A percentile compares a stretch with the other conserved stretches of the same genome.
These are phyloP conservation scores for Myiagra hebetior DNA, from an alignment of 2,113 vertebrate species.

Conservation along the genomic window DNA sequence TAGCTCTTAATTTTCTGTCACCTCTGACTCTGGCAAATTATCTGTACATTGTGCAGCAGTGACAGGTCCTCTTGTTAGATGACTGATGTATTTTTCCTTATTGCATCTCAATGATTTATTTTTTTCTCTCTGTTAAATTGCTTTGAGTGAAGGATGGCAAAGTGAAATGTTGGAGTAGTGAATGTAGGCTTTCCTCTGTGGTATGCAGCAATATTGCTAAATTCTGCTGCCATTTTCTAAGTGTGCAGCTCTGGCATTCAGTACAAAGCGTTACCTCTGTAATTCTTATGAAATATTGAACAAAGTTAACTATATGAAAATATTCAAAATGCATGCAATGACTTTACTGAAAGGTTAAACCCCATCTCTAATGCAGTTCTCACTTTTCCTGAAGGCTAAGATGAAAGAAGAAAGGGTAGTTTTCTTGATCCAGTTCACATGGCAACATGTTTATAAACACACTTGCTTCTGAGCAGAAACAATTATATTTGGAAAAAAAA, in stretches of 20 bases:
- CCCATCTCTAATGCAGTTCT: neutral
- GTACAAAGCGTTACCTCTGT: neutral
- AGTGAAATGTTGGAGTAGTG: neutral
- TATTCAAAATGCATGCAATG: neutral
- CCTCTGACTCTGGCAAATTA: neutral
- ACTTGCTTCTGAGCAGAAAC: neutral
- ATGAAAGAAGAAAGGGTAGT: constrained; percentile 14
- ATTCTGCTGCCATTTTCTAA: neutral
- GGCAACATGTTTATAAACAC: neutral
- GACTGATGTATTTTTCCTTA: neutral
- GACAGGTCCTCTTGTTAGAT: neutral
- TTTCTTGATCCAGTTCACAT: constrained; percentile 7
- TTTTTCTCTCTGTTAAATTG: neutral
- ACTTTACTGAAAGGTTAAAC: neutral
- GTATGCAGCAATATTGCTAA: neutral
- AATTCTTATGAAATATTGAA: neutral
- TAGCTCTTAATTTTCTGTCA: neutral
- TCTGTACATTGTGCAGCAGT: neutral
- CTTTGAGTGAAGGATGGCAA: neutral
- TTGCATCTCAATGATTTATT: neutral
- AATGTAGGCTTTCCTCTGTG: neutral
- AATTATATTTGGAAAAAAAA: neutral
- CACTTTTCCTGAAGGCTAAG: neutral
- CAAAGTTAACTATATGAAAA: neutral
- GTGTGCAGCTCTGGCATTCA: neutral